Evolutionary conservation across 2,797 vertebrate species (phyloP).

Genomic region (Platyrinchus mystaceus): DNA sequence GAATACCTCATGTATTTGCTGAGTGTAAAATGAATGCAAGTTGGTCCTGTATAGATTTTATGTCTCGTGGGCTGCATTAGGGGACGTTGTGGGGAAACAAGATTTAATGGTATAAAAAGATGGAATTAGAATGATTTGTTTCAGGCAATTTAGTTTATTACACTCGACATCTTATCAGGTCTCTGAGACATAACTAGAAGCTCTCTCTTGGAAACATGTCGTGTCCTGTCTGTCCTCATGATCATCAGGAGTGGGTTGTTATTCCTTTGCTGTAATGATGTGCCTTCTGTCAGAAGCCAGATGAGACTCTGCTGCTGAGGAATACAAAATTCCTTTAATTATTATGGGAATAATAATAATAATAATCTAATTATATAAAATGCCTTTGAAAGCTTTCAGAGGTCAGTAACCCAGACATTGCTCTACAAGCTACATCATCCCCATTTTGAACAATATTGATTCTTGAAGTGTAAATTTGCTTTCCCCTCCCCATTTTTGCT

Average conservation of each 20-base stretch:
- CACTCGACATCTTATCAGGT: neutral
- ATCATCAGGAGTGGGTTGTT: neutral
- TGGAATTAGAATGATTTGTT: conserved; percentile 35
- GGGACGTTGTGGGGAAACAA: neutral
- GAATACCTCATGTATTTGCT: neutral
- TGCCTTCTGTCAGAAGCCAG: neutral
- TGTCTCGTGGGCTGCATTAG: neutral
- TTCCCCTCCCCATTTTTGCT: fast-evolving
- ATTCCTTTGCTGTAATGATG: neutral
- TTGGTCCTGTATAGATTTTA: neutral
- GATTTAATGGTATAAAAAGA: neutral
- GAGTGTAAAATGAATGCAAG: neutral
- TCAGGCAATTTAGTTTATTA: conserved; percentile 29
- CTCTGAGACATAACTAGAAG: neutral
- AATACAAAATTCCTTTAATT: neutral
- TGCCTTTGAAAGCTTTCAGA: neutral
- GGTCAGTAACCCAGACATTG: neutral
- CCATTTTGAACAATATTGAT: neutral
- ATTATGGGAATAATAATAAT: neutral
- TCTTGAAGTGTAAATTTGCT: neutral
- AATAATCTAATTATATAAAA: neutral
- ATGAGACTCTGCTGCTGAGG: neutral
- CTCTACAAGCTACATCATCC: neutral
- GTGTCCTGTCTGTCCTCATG: neutral
- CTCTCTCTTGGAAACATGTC: neutral